Evolutionary conservation across 1,140 invertebrate genomes (phyloP).

Genomic region (Scaptomyza hsui): DNA sequence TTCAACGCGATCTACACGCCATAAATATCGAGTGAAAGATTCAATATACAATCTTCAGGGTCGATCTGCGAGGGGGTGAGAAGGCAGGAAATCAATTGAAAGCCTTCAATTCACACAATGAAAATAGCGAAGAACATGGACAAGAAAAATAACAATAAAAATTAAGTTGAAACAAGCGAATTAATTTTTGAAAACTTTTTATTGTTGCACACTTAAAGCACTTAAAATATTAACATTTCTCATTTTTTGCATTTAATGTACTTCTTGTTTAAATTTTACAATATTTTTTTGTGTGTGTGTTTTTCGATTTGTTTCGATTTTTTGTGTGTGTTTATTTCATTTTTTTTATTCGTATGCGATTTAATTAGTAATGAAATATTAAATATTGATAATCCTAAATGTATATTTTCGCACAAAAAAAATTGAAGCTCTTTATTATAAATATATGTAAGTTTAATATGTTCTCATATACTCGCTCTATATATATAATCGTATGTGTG

Average conservation of each 20-base stretch:
- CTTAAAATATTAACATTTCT: constrained; percentile 52
- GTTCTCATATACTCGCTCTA: constrained; percentile 21
- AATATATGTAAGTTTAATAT: constrained; percentile 37
- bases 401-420: constrained; percentile 35
- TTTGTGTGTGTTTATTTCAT: constrained; percentile 1
- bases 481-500: constrained; percentile 20
- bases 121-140: constrained; percentile 11
- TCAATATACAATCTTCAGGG: constrained; percentile 17
- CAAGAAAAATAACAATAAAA: constrained; percentile 17
- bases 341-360: constrained; percentile 18
- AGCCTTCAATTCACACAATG: constrained; percentile 32
- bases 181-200: constrained; percentile 59
- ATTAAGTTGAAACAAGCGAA: constrained; percentile 35
- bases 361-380: constrained; percentile 34
- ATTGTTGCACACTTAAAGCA: constrained; percentile 62
- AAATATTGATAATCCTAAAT: constrained; percentile 35
- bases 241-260: constrained; percentile 14
- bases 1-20: not conserved
- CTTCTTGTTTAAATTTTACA: constrained; percentile 2
- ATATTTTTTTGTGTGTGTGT: not conserved
- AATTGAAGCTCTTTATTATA: constrained; percentile 35
- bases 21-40: constrained; percentile 12
- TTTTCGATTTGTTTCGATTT: constrained; percentile 1
- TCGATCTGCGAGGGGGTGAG: not conserved
- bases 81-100: constrained; percentile 25